phyloP scores from a whole-genome alignment of 2,797 vertebrate species.

The Etheostoma nigrum region DNA sequence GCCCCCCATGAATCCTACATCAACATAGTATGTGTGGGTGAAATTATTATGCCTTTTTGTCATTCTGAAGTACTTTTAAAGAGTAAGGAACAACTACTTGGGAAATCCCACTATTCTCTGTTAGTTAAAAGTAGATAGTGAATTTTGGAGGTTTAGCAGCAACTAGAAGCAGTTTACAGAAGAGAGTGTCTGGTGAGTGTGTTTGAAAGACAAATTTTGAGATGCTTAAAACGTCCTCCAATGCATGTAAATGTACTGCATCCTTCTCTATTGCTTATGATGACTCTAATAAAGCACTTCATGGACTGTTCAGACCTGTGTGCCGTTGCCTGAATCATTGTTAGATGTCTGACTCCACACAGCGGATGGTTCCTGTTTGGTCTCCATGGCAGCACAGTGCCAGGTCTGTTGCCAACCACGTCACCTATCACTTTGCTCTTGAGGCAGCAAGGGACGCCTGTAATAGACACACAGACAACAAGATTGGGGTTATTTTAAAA shows the following conservation, averaged over 20 bases:
- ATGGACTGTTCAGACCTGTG: slow-evolving; percentile 76
- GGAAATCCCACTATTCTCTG: neutral
- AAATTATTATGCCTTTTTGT: neutral
- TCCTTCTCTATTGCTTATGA: neutral
- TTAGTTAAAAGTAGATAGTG: neutral
- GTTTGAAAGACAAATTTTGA: neutral
- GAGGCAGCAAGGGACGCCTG: slow-evolving; percentile 44
- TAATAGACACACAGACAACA: slow-evolving; percentile 28
- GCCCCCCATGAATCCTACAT: neutral
- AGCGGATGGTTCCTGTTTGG: slow-evolving; percentile 83
- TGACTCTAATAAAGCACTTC: neutral
- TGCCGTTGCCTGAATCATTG: slow-evolving; percentile 72
- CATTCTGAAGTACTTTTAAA: neutral
- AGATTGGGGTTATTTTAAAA: neutral
- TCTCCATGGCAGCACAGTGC: slow-evolving; percentile 82
- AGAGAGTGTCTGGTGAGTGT: neutral
- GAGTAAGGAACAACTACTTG: neutral
- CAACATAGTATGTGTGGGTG: neutral
- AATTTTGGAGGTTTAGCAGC: neutral
- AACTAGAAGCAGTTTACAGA: neutral
- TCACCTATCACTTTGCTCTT: slow-evolving; percentile 56
- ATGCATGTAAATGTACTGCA: neutral
- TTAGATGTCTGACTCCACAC: slow-evolving; percentile 83
- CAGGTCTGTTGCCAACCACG: slow-evolving; percentile 52
- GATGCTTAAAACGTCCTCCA: neutral